Evolutionary conservation across 1,140 invertebrate genomes (phyloP).

Genomic region (Subanguina moxae): DNA sequence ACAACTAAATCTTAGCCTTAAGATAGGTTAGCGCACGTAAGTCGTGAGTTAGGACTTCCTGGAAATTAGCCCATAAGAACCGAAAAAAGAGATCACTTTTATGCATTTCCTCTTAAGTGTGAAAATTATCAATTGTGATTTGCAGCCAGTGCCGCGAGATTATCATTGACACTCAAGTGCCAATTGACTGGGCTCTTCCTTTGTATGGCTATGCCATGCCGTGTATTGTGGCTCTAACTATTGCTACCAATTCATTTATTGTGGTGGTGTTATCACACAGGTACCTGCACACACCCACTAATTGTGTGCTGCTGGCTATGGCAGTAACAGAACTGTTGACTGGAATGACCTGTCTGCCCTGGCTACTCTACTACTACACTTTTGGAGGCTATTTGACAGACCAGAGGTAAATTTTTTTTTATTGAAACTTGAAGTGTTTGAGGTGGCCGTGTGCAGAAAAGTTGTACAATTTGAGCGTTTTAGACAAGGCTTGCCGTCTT

Average conservation of each 20-base stretch:
- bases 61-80: too few species aligned
- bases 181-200: conserved; percentile 53
- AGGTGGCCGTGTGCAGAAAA: too few species aligned
- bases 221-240: conserved; percentile 73
- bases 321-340: conserved; percentile 87
- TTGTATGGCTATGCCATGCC: conserved; percentile 58
- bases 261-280: conserved; percentile 69
- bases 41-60: too few species aligned
- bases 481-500: conserved; percentile 43
- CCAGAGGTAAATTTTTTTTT: too few species aligned
- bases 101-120: too few species aligned
- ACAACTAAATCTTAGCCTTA: too few species aligned
- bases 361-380: conserved; percentile 59
- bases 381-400: conserved; percentile 39
- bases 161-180: conserved; percentile 42
- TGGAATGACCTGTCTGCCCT: conserved; percentile 62
- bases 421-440: conserved; percentile 2
- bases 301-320: conserved; percentile 73
- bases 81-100: too few species aligned
- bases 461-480: too few species aligned
- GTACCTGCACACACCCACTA: conserved; percentile 70
- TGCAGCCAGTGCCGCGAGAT: too few species aligned
- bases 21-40: too few species aligned
- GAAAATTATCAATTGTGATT: too few species aligned
- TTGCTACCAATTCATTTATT: conserved; percentile 80